phyloP scores from a whole-genome alignment of 2,888 invertebrate genomes.

The Biston stratarius region DNA sequence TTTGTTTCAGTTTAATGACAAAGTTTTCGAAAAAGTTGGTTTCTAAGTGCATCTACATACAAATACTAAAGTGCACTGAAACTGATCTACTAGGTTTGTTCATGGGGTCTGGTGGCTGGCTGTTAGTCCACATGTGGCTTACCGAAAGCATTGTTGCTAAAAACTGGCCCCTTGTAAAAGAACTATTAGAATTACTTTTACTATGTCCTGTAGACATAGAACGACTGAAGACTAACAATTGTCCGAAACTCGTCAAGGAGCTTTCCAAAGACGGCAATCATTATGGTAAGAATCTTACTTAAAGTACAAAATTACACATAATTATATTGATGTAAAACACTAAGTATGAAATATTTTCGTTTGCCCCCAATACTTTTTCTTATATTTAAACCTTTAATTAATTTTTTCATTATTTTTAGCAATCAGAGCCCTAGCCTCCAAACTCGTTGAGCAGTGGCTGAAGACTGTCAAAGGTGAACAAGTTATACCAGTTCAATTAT shows the following conservation, averaged over 20 bases:
- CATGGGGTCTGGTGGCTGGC: constrained; percentile 97
- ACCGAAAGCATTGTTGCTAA: constrained; percentile 93
- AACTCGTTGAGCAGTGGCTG: constrained; percentile 96
- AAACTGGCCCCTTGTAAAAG: constrained; percentile 95
- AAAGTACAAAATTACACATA: not conserved
- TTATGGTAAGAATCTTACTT: constrained; percentile 88
- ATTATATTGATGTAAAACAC: too few relatives aligned
- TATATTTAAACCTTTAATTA: too few relatives aligned
- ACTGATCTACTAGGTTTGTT: constrained; percentile 94
- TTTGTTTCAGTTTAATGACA: constrained; percentile 94
- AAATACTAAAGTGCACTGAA: constrained; percentile 95
- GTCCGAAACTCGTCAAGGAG: constrained; percentile 96
- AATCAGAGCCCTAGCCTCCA: constrained; percentile 91
- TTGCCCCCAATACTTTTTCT: too few relatives aligned
- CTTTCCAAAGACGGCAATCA: constrained; percentile 93
- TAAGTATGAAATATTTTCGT: too few relatives aligned
- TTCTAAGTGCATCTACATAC: constrained; percentile 97
- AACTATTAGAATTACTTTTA: constrained; percentile 93
- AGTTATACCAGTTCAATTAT: constrained; percentile 72
- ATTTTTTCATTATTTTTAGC: constrained; percentile 80
- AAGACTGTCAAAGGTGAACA: constrained; percentile 94
- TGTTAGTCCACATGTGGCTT: constrained; percentile 95
- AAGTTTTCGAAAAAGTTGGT: constrained; percentile 98
- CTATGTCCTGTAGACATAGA: constrained; percentile 96
- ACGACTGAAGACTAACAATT: constrained; percentile 95